Evolutionary conservation across 1,140 invertebrate species (phyloP).

Genomic region (Acromyrmex heyeri): DNA sequence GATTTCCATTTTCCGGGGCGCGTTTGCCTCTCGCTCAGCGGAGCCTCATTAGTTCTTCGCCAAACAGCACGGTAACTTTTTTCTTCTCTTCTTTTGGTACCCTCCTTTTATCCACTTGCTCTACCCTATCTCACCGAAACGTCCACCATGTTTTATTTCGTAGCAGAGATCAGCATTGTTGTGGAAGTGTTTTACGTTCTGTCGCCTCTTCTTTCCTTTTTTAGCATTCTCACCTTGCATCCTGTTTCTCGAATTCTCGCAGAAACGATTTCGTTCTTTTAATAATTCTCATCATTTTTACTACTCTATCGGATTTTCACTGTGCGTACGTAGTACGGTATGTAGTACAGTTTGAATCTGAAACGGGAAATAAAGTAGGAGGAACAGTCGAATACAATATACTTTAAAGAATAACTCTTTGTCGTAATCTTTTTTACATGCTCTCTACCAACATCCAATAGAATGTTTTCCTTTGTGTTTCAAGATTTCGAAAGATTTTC

Average conservation of each 20-base stretch:
- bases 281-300: slow-evolving; percentile 35
- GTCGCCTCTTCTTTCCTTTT: slow-evolving; percentile 33
- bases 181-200: slow-evolving; percentile 79
- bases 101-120: slow-evolving; percentile 38
- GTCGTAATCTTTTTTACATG: neutral
- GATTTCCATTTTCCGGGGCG: slow-evolving; percentile 67
- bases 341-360: neutral
- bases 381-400: slow-evolving; percentile 11
- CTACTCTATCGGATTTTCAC: neutral
- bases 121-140: slow-evolving; percentile 6
- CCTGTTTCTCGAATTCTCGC: slow-evolving; percentile 6
- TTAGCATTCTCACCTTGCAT: neutral
- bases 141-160: slow-evolving; percentile 77
- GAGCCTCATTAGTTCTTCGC: slow-evolving; percentile 79
- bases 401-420: neutral
- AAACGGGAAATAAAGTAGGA: neutral
- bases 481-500: slow-evolving; percentile 25
- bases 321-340: neutral
- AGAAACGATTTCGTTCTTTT: slow-evolving; percentile 32
- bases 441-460: neutral
- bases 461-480: slow-evolving; percentile 28
- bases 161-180: slow-evolving; percentile 81
- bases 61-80: slow-evolving; percentile 70
- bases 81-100: slow-evolving; percentile 12
- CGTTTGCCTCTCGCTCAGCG: slow-evolving; percentile 67